Evolutionary conservation across 1,140 invertebrate genomes (phyloP), one percentile per base, ranked within the genome.

Genomic region (Dinothrombium tinctorium): DNA sequence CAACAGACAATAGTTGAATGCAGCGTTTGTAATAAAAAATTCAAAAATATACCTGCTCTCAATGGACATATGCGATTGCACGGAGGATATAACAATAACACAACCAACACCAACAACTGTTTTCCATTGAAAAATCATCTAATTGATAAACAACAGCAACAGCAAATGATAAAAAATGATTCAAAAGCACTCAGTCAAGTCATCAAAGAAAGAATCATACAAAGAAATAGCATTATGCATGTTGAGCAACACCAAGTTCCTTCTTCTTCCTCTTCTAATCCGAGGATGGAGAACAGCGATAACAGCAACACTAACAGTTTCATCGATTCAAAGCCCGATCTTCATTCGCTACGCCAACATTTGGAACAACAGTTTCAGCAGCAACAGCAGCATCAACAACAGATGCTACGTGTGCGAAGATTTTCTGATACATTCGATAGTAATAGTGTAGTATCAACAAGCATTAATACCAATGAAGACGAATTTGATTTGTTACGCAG

Each of bases 11-110:
- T n/a, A 20, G 12, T 24, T 6, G 40, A 42, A 36, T 42, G 40
- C 21, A 12, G 21, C 17, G 9, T 36, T 17, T 42, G 40, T 28
- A 11, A n/a, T 15, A 35, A 36, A 35, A 8, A 17, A 17, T 42
- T 42, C 24, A 35, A 42, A 36, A 25, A 33, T 11, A 12, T 32
- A 15, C 20, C 17, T 25, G 21, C 32, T n/a, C 39, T 40, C 23
- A 95, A 94, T 63, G 38, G 39, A 21, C 39, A 41, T 21, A 41
- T 41, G 39, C n/a, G 39, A 41, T n/a, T 32, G 9, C 39, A 41
- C 20, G 39, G 39, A 9, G 39, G 39, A 6, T 28, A 40, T 22
- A 12, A 20, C 7, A 38, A 38, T 19, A 21, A 38, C 28, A 23
- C 36, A 38, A 22, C 21, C 36, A 24, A 12, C n/a, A 29, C 28